These are phyloP conservation scores for Dryobota labecula DNA, from an alignment of 2,888 invertebrate genomes.

Conservation along the genomic window DNA sequence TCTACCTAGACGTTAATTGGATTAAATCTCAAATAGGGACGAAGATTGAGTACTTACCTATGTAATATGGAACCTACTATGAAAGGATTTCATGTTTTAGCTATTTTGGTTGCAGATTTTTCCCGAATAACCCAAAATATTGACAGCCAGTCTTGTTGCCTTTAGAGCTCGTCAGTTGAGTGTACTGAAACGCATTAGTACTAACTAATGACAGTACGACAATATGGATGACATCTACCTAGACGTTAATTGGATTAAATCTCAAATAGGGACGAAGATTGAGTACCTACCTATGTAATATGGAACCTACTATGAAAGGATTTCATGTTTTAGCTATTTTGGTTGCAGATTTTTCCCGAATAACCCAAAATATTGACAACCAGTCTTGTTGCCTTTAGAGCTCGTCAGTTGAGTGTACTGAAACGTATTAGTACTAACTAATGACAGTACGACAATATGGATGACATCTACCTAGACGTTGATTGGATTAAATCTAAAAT, in stretches of 20 bases:
- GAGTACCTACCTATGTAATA: neutral
- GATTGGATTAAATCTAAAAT: slow-evolving; percentile 3
- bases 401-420: neutral
- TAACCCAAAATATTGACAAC: neutral
- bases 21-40: slow-evolving; percentile 3
- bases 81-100: too few relatives aligned
- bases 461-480: neutral
- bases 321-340: too few relatives aligned
- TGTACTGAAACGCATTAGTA: slow-evolving; percentile 1
- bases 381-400: neutral
- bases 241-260: neutral
- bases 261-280: slow-evolving; percentile 4
- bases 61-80: too few relatives aligned
- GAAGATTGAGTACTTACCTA: neutral
- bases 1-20: neutral
- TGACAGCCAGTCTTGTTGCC: too few relatives aligned
- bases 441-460: neutral
- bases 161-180: neutral
- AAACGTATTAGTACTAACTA: slow-evolving; percentile 3
- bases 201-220: neutral
- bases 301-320: too few relatives aligned
- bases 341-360: neutral
- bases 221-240: neutral
- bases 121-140: too few relatives aligned
- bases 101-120: neutral